Percentiles rank a stretch among this genome's conserved stretches.
Evolutionary conservation across 2,113 vertebrate genomes (phyloP).

Genomic region (Salvator merianae): DNA sequence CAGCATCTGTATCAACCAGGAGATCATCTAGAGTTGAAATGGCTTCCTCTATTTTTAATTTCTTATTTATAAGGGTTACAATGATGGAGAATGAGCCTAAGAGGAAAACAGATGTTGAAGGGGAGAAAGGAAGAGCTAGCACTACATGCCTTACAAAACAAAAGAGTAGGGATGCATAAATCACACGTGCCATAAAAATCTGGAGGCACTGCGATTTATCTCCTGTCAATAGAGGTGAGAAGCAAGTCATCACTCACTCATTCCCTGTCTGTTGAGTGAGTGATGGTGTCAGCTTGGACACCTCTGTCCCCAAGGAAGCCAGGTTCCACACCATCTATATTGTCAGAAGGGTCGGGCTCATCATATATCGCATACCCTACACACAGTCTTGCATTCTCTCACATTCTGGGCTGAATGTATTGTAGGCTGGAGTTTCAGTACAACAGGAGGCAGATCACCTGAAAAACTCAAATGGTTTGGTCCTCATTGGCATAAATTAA

Average conservation of each 20-base stretch:
- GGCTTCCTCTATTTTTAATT: background rate
- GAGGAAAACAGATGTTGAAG: background rate
- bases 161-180: constrained; percentile 4
- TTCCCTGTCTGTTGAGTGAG: constrained; percentile 4
- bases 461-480: no score
- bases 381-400: no score
- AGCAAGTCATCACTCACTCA: constrained; percentile 12
- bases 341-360: background rate
- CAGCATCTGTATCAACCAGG: background rate
- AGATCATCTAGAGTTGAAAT: no score
- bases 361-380: background rate
- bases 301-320: background rate
- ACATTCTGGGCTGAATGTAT: background rate
- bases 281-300: background rate
- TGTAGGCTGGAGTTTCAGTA: background rate
- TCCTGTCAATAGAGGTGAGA: constrained; percentile 10
- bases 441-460: background rate
- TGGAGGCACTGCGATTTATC: constrained; percentile 28
- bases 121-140: background rate
- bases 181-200: constrained; percentile 19
- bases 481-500: no score
- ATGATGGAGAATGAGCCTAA: background rate
- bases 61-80: background rate
- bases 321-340: constrained; percentile 7
- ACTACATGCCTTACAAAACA: background rate